Conservation (phyloP, 2,888 invertebrate genomes). For the Spilosoma lubricipeda region DNA sequence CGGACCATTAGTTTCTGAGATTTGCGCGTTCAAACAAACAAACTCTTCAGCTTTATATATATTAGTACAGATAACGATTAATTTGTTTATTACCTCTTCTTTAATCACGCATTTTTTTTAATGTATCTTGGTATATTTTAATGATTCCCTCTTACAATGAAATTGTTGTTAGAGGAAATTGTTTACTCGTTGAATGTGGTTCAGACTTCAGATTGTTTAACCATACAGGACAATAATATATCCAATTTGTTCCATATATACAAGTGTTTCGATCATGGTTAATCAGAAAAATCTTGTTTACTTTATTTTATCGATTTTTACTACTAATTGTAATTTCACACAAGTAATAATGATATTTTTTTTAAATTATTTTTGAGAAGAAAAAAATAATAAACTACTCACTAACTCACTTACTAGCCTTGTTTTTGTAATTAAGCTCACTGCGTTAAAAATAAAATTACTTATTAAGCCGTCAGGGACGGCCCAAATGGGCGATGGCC, state of each 20-base stretch:
- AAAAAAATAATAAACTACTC: neutral
- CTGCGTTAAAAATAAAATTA: neutral
- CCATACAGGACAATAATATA: neutral
- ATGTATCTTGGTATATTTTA: constrained; percentile 40
- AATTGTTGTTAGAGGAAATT: too few species aligned
- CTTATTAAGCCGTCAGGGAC: neutral
- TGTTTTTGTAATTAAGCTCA: neutral
- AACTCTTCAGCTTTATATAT: too few species aligned
- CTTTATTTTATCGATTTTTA: too few species aligned
- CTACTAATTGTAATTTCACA: too few species aligned
- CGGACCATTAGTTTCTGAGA: too few species aligned
- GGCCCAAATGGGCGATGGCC: neutral
- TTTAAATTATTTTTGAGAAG: too few species aligned
- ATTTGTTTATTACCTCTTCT: constrained; percentile 36
- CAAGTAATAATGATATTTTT: too few species aligned
- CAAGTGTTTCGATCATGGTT: neutral
- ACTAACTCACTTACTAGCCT: too few species aligned
- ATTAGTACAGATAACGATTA: constrained; percentile 22
- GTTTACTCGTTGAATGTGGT: constrained; percentile 28
- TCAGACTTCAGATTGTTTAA: constrained; percentile 20
- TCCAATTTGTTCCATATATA: neutral
- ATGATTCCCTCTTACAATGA: constrained; percentile 24
- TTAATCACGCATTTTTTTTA: constrained; percentile 27
- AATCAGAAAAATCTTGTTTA: too few species aligned
- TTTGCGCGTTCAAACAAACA: too few species aligned